Percentiles rank a stretch among this genome's conserved stretches.
phyloP scores from a whole-genome alignment of 2,797 vertebrate genomes.

The Garrulus glandarius region DNA sequence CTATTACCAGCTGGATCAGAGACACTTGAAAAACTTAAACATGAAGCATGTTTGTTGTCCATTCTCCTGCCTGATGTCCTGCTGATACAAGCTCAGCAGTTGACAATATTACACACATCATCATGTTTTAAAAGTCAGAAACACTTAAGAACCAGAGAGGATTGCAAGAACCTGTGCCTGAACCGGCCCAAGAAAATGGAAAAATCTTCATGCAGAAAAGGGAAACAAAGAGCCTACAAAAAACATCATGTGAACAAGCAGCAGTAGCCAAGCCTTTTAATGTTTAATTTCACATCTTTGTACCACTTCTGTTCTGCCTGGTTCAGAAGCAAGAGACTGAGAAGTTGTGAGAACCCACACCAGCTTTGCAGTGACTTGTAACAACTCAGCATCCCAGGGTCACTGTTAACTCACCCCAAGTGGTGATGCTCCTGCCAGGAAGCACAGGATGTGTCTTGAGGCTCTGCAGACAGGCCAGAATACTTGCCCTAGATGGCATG shows the following conservation, averaged over 20 bases:
- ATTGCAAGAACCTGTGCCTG: not conserved
- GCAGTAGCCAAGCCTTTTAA: not conserved
- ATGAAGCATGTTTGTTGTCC: not conserved
- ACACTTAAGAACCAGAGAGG: not conserved
- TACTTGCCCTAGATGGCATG: rapidly evolving
- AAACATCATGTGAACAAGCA: not conserved
- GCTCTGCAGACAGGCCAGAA: not conserved
- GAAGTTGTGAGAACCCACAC: not conserved
- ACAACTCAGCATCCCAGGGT: not conserved
- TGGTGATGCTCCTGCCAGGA: not conserved
- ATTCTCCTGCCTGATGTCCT: not conserved
- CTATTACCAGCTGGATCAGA: not conserved
- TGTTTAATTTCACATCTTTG: not conserved
- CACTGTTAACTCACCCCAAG: no score
- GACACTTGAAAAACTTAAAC: not conserved
- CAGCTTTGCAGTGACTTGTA: not conserved
- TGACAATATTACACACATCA: not conserved
- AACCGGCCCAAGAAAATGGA: not conserved
- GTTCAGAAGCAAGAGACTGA: not conserved
- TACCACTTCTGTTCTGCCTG: not conserved
- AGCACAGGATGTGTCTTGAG: not conserved
- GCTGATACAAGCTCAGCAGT: not conserved
- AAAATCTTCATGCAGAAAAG: not conserved
- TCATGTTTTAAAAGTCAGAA: not conserved
- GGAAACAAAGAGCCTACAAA: not conserved